These are phyloP conservation scores for Gastrophysa polygoni DNA, from an alignment of 2,888 invertebrate genomes.

Conservation along the genomic window DNA sequence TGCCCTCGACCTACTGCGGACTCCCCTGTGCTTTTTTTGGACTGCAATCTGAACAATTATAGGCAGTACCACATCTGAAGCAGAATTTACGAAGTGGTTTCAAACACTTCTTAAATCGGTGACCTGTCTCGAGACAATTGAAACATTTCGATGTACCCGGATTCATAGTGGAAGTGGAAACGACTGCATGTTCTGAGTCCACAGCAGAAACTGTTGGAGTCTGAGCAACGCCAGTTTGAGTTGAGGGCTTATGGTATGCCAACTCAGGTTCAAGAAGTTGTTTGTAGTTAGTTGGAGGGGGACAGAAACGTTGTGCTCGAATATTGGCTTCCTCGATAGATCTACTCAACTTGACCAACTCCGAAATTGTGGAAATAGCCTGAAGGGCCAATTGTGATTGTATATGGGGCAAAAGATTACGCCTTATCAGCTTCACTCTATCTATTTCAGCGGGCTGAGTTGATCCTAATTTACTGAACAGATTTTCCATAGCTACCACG, in stretches of 20 bases:
- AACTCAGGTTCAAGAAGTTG: slow-evolving; percentile 16
- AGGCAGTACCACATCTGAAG: background rate
- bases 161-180: background rate
- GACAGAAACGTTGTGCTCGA: slow-evolving; percentile 6
- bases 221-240: no score
- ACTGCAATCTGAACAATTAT: background rate
- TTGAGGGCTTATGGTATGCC: slow-evolving; percentile 2
- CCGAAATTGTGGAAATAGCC: background rate
- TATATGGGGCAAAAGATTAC: slow-evolving; percentile 15
- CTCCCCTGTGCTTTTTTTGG: background rate
- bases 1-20: background rate
- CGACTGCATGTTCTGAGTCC: background rate
- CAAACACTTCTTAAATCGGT: background rate
- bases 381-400: slow-evolving; percentile 12
- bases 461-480: slow-evolving; percentile 11
- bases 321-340: slow-evolving; percentile 16
- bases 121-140: background rate
- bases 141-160: background rate
- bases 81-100: background rate
- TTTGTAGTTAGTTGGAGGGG: slow-evolving; percentile 11
- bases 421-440: slow-evolving; percentile 12
- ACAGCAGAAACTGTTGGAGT: no score
- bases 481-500: slow-evolving; percentile 18
- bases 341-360: slow-evolving; percentile 1
- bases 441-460: background rate